Evolutionary conservation across 2,113 vertebrate genomes (phyloP).

Genomic region (Rissa tridactyla): DNA sequence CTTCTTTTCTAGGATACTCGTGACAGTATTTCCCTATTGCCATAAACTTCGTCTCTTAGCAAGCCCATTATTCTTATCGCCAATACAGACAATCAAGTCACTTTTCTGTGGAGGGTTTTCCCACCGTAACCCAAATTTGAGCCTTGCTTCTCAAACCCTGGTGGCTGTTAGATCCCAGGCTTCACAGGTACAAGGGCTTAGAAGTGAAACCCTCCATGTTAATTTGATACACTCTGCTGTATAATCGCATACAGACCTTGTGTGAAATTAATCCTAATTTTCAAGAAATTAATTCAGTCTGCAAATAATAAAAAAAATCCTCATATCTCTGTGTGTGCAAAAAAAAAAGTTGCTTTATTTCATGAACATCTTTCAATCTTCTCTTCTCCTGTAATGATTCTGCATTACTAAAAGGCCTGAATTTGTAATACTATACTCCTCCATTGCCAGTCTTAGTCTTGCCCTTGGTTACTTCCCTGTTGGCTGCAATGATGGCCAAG

Average conservation of each 20-base stretch:
- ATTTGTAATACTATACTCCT: neutral
- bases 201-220: neutral
- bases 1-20: neutral
- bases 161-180: neutral
- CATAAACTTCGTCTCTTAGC: neutral
- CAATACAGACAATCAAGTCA: neutral
- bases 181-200: neutral
- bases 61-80: neutral
- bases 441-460: neutral
- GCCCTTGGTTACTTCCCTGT: neutral
- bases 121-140: neutral
- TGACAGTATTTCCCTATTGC: neutral
- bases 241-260: neutral
- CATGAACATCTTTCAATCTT: neutral
- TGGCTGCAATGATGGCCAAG: neutral
- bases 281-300: neutral
- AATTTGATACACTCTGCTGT: neutral
- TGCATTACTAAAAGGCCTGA: neutral
- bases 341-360: neutral
- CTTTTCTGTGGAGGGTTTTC: neutral
- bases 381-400: neutral
- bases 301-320: neutral
- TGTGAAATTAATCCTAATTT: neutral
- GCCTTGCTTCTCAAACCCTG: neutral
- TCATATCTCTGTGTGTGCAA: accelerated